Conservation (phyloP, 2,888 invertebrate species). For the Cremastinae sp. region DNA sequence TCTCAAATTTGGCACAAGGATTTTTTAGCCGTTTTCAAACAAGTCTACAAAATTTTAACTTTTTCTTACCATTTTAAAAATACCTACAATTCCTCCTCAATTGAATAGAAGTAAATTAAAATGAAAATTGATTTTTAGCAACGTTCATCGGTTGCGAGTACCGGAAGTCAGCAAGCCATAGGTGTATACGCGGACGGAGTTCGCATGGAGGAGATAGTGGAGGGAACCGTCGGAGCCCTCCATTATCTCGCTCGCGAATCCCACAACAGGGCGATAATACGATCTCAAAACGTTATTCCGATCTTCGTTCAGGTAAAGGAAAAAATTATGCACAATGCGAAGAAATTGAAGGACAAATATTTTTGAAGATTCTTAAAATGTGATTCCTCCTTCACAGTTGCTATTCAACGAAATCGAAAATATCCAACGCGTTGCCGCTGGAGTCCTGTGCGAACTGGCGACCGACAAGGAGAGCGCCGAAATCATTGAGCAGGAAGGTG, state of each 20-base stretch:
- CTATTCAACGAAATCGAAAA: constrained; percentile 98
- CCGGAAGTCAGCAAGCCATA: constrained; percentile 85
- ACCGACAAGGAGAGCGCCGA: constrained; percentile 98
- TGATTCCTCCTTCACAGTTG: constrained; percentile 79
- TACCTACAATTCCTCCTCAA: too few species aligned
- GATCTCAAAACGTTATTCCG: constrained; percentile 95
- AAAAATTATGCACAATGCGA: too few species aligned
- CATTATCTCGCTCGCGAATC: constrained; percentile 98
- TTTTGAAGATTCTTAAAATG: neutral
- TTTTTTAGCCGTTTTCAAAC: too few species aligned
- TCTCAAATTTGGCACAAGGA: too few species aligned
- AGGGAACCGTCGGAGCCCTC: constrained; percentile 98
- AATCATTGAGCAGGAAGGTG: constrained; percentile 98
- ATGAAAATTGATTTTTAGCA: constrained; percentile 79
- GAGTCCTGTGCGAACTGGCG: constrained; percentile 97
- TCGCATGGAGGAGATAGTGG: constrained; percentile 99
- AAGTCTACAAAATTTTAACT: too few species aligned
- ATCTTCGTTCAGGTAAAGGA: constrained; percentile 93
- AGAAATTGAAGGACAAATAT: too few species aligned
- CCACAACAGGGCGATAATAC: constrained; percentile 94
- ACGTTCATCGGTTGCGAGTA: constrained; percentile 92
- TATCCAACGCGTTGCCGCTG: constrained; percentile 97
- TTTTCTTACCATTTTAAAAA: too few species aligned
- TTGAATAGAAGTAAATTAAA: too few species aligned
- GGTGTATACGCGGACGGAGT: constrained; percentile 96